phyloP scores from a whole-genome alignment of 2,797 vertebrate species.

The Cynopterus sphinx region DNA sequence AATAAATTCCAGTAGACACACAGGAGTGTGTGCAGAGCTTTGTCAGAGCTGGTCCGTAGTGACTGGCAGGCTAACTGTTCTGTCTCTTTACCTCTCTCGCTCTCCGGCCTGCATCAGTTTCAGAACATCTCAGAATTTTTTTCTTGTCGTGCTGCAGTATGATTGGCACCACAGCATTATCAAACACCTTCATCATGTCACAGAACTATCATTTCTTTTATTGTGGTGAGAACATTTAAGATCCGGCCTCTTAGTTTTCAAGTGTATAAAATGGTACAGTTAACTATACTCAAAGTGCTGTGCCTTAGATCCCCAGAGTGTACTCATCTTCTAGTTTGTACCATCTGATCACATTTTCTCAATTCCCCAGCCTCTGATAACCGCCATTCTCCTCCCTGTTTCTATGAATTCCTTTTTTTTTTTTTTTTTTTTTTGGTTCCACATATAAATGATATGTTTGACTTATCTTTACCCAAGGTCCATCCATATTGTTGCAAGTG shows the following conservation, averaged over 20 bases:
- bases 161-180: neutral
- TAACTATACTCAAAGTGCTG: neutral
- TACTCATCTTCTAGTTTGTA: neutral
- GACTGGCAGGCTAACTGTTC: too few relatives aligned
- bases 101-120: too few relatives aligned
- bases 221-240: neutral
- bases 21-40: too few relatives aligned
- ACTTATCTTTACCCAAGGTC: neutral
- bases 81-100: too few relatives aligned
- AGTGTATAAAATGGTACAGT: neutral
- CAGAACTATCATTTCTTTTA: neutral
- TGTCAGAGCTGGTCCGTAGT: too few relatives aligned
- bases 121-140: too few relatives aligned
- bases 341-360: neutral
- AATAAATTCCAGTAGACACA: too few relatives aligned
- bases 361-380: neutral
- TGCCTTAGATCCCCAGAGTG: neutral
- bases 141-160: neutral
- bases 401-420: neutral
- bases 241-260: neutral
- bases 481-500: neutral
- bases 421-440: neutral
- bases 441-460: neutral
- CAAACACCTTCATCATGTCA: neutral
- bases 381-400: neutral